Evolutionary conservation across 2,113 vertebrate genomes (phyloP).

Genomic region (Blennius ocellaris): DNA sequence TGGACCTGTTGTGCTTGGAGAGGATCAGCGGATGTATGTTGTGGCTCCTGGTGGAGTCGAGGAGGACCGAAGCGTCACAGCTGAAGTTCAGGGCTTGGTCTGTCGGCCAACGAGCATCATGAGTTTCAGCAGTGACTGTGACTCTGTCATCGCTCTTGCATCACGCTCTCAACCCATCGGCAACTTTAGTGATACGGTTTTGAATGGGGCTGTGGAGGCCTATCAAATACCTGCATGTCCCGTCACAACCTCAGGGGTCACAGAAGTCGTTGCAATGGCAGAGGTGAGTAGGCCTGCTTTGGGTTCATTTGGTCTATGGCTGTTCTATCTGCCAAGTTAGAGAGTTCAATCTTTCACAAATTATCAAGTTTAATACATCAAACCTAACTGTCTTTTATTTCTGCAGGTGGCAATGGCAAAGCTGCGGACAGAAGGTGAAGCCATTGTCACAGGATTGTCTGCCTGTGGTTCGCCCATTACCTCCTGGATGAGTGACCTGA

Average conservation of each 20-base stretch:
- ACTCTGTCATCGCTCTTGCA: slow-evolving; percentile 87
- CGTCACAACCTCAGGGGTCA: slow-evolving; percentile 81
- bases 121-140: slow-evolving; percentile 94
- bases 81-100: slow-evolving; percentile 84
- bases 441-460: slow-evolving; percentile 73
- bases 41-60: slow-evolving; percentile 85
- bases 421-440: slow-evolving; percentile 85
- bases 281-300: slow-evolving; percentile 76
- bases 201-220: slow-evolving; percentile 71
- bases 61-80: slow-evolving; percentile 68
- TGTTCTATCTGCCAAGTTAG: neutral
- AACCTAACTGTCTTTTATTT: neutral
- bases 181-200: slow-evolving; percentile 88
- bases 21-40: slow-evolving; percentile 90
- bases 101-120: slow-evolving; percentile 91
- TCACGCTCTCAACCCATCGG: slow-evolving; percentile 89
- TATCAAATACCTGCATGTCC: slow-evolving; percentile 71
- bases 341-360: neutral
- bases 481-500: slow-evolving; percentile 95
- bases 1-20: slow-evolving; percentile 80
- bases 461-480: slow-evolving; percentile 91
- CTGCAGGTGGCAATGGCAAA: slow-evolving; percentile 88
- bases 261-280: slow-evolving; percentile 86
- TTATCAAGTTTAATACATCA: neutral
- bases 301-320: neutral